Base-by-base conservation (phyloP, 2,888 invertebrate genomes). In the Strigamia maritima region DNA sequence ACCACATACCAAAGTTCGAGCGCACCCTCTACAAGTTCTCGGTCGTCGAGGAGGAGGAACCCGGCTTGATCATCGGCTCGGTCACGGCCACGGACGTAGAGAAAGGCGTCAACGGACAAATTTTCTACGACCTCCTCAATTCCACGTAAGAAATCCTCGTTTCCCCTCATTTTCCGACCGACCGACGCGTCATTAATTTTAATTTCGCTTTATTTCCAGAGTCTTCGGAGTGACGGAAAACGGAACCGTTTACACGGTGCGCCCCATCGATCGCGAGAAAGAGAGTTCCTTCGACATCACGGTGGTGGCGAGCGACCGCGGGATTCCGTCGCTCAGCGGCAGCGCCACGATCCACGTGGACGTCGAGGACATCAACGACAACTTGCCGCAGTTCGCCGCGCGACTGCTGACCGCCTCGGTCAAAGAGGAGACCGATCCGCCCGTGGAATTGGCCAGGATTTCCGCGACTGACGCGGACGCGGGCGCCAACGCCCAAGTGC, bases 21-120 rank as follows among this genome's bases (percentile, higher is more conserved):
- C 92, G 93, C 82, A 90, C 93, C 0, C 92, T 91, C 90, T 95
- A 95, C 84, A 92, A 90, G 78, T 95, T 94, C 82, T 92, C 93
- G 83, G 90, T 93, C 0, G 90, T 92, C 78, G 95, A 95, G 87
- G 93, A 94, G 0, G 88, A 89, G 8, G 79, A 80, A 35, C 77
- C 80, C 1, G 81, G 80, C n/a, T 14, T 78, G 16, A 35, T 81
- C 24, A 35, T 81, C 14, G 81, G 81, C 14, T 7, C 22, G 24
- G 81, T 81, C n/a, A 76, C 76, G 76, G 80, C 80, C 10, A 31
- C 26, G 8, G 80, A 80, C 38, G 76, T 26, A 10, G 80, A 80
- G n/a, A 35, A 79, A 65, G 79, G 79, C 2, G 8, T 35, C 14
- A 80, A 80, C 40, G 80, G 80, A 24, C 49, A 79, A 40, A 75